Percentiles rank a stretch among this genome's conserved stretches.
These are phyloP conservation scores for Lomographa bimaculata DNA, from an alignment of 2,888 invertebrate species.

Conservation along the genomic window DNA sequence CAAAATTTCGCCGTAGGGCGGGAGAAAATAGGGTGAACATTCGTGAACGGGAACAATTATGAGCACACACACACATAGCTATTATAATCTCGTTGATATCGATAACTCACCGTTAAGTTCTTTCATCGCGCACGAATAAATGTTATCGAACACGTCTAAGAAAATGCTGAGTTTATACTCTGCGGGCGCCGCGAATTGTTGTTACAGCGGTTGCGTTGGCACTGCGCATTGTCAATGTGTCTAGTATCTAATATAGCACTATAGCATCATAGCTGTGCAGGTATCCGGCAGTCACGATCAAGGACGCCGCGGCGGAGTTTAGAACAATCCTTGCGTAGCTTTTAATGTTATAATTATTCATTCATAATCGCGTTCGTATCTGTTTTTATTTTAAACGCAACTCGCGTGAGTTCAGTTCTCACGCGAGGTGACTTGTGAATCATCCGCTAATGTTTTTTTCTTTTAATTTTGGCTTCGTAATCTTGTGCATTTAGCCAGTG, in stretches of 20 bases:
- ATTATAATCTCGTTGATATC: no score
- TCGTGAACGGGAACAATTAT: no score
- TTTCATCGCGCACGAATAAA: constrained; percentile 31
- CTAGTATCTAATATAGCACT: constrained; percentile 39
- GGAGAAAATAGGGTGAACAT: no score
- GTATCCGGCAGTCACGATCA: constrained; percentile 23
- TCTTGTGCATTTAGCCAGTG: no score
- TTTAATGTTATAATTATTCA: constrained; percentile 18
- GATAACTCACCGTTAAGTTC: constrained; percentile 43
- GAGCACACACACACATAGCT: no score
- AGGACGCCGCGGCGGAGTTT: constrained; percentile 19
- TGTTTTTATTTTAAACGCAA: neutral
- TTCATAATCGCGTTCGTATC: constrained; percentile 10
- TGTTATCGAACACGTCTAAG: no score
- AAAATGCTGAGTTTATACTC: no score
- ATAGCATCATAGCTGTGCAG: constrained; percentile 17
- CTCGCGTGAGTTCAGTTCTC: constrained; percentile 2
- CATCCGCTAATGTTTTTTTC: no score
- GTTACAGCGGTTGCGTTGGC: constrained; percentile 27
- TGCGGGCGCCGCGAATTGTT: constrained; percentile 16
- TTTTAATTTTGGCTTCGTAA: no score
- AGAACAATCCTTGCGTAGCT: constrained; percentile 4
- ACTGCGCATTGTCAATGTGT: constrained; percentile 34
- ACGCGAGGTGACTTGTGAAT: constrained; percentile 1
- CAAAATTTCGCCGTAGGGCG: no score